Percentiles rank a stretch among this genome's conserved stretches.
Evolutionary conservation across 2,113 vertebrate species (phyloP).

Genomic region (Chunga burmeisteri): DNA sequence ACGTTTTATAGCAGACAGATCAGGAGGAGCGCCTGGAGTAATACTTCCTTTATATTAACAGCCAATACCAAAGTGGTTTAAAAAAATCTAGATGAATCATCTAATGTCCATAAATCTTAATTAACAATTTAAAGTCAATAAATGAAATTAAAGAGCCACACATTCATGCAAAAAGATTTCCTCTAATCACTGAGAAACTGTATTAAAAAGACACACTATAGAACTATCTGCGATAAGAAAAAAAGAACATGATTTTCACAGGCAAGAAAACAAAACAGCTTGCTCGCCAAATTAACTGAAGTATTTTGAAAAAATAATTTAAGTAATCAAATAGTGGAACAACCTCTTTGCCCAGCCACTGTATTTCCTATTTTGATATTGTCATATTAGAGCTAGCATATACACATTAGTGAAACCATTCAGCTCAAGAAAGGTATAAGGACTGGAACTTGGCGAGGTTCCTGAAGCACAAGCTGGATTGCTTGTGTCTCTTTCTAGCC

Average conservation of each 20-base stretch:
- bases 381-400: not conserved
- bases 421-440: not conserved
- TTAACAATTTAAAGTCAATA: not conserved
- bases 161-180: not conserved
- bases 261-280: not conserved
- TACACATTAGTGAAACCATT: not conserved
- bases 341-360: not conserved
- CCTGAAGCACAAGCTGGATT: not conserved
- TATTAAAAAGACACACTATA: not conserved
- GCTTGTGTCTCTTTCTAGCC: not conserved
- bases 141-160: not conserved
- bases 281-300: not conserved
- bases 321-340: not conserved
- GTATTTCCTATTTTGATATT: not conserved
- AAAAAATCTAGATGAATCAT: not conserved
- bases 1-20: not conserved
- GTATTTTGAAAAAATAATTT: not conserved
- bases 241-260: not conserved
- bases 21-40: not conserved
- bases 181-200: not conserved
- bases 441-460: not conserved
- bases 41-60: not conserved
- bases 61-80: not conserved
- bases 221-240: not conserved
- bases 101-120: not conserved